Base-by-base conservation (phyloP, 2,797 vertebrate species). In the Leucoraja ocellata region DNA sequence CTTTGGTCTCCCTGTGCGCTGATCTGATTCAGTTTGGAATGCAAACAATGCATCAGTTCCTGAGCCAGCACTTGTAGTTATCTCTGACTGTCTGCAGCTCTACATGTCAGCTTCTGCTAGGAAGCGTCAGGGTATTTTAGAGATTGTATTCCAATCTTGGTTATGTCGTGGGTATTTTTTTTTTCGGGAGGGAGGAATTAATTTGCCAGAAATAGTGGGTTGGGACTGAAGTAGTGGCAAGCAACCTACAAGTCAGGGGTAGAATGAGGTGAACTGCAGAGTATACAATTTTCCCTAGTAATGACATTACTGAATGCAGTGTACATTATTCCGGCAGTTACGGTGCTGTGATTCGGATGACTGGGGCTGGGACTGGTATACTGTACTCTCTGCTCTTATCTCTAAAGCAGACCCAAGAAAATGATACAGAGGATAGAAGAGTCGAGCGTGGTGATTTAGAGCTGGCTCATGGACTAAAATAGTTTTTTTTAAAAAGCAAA, bases 1-100 rank as follows among this genome's bases (percentile, higher is more conserved):
- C 88, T 91, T 91, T 91, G 32, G 88, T 25, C 10, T 91, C 88
- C 36, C 32, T 39, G n/a, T 25, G 68, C 14, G 32, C 36, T 91
- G 32, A 91, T 71, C 63, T 91, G 88, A 36, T 91, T 65, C 65
- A 71, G 88, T 63, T 65, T 46, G 88, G 88, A 91, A 91, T 91
- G 88, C 32, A 71, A 39, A 65, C 18, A 71, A 68, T 91, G 65
- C 88, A 58, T 71, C 88, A 71, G 32, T 88, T 88, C 61, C 84
- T 18, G 61, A 88, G 65, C 63, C 88, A 91, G 63, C 65, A 91
- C 18, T 71, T 91, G 32, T 63, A 91, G n/a, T 73, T 71, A 91
- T 91, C 88, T 91, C 61, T 68, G 28, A 88, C n/a, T 63, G 28
- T 86, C 83, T 90, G 63, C 86, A 65, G 63, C 14, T 16, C 46